phyloP scores from a whole-genome alignment of 2,797 vertebrate genomes.

The Austrolebias charrua region DNA sequence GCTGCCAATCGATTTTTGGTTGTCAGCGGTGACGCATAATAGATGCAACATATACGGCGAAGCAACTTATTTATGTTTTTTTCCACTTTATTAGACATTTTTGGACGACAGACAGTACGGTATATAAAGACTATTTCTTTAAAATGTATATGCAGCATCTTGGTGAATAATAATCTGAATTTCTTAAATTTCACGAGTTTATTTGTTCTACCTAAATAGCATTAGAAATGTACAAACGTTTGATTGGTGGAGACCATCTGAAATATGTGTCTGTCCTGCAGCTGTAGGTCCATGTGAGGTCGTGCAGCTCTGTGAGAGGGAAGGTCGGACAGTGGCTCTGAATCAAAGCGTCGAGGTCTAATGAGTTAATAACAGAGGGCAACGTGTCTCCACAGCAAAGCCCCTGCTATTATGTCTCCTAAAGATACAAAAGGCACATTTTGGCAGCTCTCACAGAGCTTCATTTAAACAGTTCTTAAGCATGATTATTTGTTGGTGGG shows the following conservation, averaged over 20 bases:
- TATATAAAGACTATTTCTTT: too few species aligned
- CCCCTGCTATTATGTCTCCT: conserved; percentile 66
- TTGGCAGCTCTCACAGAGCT: conserved; percentile 62
- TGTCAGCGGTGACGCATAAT: too few species aligned
- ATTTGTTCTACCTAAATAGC: conserved; percentile 22
- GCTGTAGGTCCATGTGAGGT: conserved; percentile 43
- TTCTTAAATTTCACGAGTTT: conserved; percentile 29
- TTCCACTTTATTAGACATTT: too few species aligned
- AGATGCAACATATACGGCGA: too few species aligned
- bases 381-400: conserved; percentile 65
- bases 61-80: too few species aligned
- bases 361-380: conserved; percentile 75
- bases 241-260: conserved; percentile 8
- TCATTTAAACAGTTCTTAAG: conserved; percentile 76
- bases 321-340: conserved; percentile 69
- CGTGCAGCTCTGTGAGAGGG: conserved; percentile 39
- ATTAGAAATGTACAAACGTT: conserved; percentile 14
- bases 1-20: too few species aligned
- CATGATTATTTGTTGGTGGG: conserved; percentile 74
- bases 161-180: conserved; percentile 33
- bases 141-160: background rate
- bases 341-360: conserved; percentile 61
- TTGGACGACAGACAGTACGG: too few species aligned
- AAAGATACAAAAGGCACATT: conserved; percentile 73
- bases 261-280: conserved; percentile 20